Evolutionary conservation across 2,797 vertebrate genomes (phyloP), one percentile per base, ranked within the genome.

Genomic region (Hapalemur alaotrensis): DNA sequence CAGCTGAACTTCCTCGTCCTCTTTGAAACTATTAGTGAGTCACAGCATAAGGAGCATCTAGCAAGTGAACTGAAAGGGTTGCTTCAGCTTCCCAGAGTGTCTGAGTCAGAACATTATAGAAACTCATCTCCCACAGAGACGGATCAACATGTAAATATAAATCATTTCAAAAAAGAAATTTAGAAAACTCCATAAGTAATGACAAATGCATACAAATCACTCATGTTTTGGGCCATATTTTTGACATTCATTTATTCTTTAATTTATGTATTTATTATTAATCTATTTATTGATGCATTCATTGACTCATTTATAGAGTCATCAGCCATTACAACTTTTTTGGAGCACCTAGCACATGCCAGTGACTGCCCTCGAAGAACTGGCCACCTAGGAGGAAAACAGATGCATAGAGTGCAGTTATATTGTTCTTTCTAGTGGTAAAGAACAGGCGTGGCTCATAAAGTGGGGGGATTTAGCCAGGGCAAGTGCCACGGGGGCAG

Each of bases 91-190:
- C 93, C 28, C 25, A 78, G 84, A 86, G 52, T 1, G 0, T 82
- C 73, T 95, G 91, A 95, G 57, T 95, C 94, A 92, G 75, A 17
- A 59, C 76, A 84, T 32, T 3, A 9, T 63, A 69, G 52, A 76
- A 80, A 95, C 11, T 76, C 67, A 50, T 54, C 92, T 96, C 94
- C 73, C 73, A 32, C 63, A 72, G 82, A 95, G 23, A 13, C 0
- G 57, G 72, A 82, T 50, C 50, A 85, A 88, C 46, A 32, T 28
- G 18, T 59, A 57, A 65, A 30, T 30, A 59, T 48, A 82, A 75
- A 86, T 83, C 63, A 76, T 61, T 67, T 65, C 52, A 57, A 65
- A 84, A 46, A 32, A 93, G 23, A 43, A 52, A 41, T 75, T 82
- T 52, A 59, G 73, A 89, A 73, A 94, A 57, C 23, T 22, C 41